phyloP scores from a whole-genome alignment of 2,888 invertebrate genomes.

The Leptarthrus brevirostris region DNA sequence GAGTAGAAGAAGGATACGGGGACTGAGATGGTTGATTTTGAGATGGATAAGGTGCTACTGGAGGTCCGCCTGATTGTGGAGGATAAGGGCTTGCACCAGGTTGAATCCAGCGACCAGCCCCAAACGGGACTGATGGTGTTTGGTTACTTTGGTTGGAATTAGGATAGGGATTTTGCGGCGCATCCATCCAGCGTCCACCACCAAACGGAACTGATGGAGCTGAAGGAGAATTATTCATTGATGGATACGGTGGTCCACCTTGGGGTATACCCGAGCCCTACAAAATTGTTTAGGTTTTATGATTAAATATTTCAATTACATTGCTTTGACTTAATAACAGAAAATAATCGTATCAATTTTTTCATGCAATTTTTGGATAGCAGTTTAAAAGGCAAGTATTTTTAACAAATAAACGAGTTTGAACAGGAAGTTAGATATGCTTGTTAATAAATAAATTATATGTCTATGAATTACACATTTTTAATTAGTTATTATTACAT shows the following conservation, averaged over 20 bases:
- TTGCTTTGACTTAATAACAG: no score
- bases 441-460: no score
- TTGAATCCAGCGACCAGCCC: slow-evolving; percentile 42
- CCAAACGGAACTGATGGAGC: slow-evolving; percentile 62
- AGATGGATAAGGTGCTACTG: slow-evolving; percentile 57
- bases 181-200: slow-evolving; percentile 61
- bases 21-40: slow-evolving; percentile 54
- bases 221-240: slow-evolving; percentile 55
- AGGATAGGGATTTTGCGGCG: slow-evolving; percentile 55
- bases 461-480: no score
- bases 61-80: background rate
- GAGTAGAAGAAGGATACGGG: slow-evolving; percentile 57
- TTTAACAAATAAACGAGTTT: no score
- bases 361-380: no score
- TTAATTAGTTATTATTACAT: no score
- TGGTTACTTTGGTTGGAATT: slow-evolving; percentile 8
- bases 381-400: no score
- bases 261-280: slow-evolving; percentile 66
- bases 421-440: background rate
- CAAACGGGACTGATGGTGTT: background rate
- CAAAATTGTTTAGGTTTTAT: slow-evolving; percentile 57
- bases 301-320: slow-evolving; percentile 4
- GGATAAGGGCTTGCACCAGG: slow-evolving; percentile 47
- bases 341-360: no score
- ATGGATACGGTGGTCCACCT: slow-evolving; percentile 57